Percentiles rank a stretch among this genome's conserved stretches.
Evolutionary conservation across 2,113 vertebrate genomes (phyloP).

Genomic region (Ptychochromis oligacanthus): DNA sequence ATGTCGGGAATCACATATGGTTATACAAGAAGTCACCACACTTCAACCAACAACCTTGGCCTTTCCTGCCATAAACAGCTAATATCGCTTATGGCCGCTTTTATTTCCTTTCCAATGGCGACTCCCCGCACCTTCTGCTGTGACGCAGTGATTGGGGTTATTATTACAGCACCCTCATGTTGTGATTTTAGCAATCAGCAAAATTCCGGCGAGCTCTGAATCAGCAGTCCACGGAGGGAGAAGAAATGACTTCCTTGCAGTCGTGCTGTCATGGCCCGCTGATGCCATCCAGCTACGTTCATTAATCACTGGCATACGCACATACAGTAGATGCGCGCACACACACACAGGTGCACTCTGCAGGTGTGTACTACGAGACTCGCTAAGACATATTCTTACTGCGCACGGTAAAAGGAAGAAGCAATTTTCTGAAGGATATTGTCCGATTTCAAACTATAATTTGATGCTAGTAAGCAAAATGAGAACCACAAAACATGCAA

Average conservation of each 20-base stretch:
- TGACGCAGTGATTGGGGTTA: conserved; percentile 57
- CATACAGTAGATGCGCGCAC: not conserved
- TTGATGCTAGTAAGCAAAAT: not conserved
- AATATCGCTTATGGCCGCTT: conserved; percentile 29
- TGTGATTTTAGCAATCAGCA: conserved; percentile 68
- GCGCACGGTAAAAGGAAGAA: not conserved
- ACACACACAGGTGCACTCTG: conserved; percentile 5
- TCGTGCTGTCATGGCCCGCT: conserved; percentile 69
- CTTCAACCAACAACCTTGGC: not conserved
- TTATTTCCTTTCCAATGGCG: conserved; percentile 28
- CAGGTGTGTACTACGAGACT: conserved; percentile 3
- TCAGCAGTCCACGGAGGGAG: conserved; percentile 61
- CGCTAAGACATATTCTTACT: not conserved
- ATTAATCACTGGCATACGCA: conserved; percentile 69
- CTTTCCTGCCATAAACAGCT: conserved; percentile 11
- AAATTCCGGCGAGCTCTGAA: conserved; percentile 61
- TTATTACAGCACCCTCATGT: conserved; percentile 42
- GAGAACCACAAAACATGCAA: not conserved
- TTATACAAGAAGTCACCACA: not conserved
- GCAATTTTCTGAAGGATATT: not conserved
- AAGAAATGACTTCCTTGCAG: conserved; percentile 67
- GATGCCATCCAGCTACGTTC: conserved; percentile 59
- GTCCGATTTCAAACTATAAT: not conserved
- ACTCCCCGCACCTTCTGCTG: conserved; percentile 5
- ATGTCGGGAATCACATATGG: not conserved